Evolutionary conservation across 2,888 invertebrate genomes (phyloP), one percentile per base, ranked within the genome.

Genomic region (Athetis lepigone): DNA sequence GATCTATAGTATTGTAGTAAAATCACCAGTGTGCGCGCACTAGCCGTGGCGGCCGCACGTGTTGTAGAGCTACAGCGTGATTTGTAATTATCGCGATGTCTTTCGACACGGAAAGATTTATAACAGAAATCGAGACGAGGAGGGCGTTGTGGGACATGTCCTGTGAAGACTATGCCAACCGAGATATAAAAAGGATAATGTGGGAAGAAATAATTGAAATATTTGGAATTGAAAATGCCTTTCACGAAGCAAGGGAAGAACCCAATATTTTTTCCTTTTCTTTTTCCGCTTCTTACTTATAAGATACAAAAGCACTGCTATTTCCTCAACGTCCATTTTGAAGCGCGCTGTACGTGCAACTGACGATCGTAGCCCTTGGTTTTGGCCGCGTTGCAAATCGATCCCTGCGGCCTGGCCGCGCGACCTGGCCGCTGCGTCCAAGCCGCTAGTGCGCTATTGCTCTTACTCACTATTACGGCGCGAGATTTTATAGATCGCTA

Each of bases 401-500:
- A n/a, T n/a, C n/a, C n/a, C n/a, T n/a, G n/a, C n/a, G n/a, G n/a
- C n/a, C n/a, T n/a, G n/a, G n/a, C n/a, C n/a, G n/a, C n/a, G n/a
- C n/a, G n/a, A n/a, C n/a, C n/a, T n/a, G n/a, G n/a, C n/a, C n/a
- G n/a, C n/a, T n/a, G n/a, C n/a, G n/a, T n/a, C n/a, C n/a, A n/a
- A n/a, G n/a, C n/a, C n/a, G n/a, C n/a, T n/a, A n/a, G n/a, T n/a
- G n/a, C n/a, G n/a, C n/a, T n/a, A n/a, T n/a, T n/a, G n/a, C n/a
- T n/a, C n/a, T n/a, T 6, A 33, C 9, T 7, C 36, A 23, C 33
- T 51, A 40, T 39, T 45, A 46, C 50, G 7, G 66, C 51, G 18
- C 5, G 21, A 9, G 45, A 23, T 50, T 46, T 23, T 39, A 64
- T 64, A 29, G 43, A n/a, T 37, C 49, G 45, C 64, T 33, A 65